phyloP scores from a whole-genome alignment of 2,113 vertebrate genomes.

The Crotalus helleri region DNA sequence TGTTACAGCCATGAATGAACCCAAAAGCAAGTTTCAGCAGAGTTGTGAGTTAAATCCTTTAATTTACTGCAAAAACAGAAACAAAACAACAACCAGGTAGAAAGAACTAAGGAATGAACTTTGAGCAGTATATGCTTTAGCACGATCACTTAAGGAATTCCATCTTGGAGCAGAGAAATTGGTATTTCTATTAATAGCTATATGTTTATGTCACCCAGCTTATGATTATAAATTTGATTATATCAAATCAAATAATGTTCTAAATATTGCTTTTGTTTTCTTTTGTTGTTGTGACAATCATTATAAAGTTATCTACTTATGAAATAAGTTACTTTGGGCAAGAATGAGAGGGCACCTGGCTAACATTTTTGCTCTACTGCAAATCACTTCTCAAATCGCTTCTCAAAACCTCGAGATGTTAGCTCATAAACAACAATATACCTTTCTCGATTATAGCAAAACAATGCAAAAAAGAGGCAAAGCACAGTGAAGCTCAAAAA shows the following conservation, averaged over 20 bases:
- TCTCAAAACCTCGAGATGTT: neutral
- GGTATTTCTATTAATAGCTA: neutral
- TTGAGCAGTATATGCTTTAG: neutral
- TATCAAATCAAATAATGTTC: neutral
- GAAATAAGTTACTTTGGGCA: too few relatives aligned
- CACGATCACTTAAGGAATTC: neutral
- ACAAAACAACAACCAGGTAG: neutral
- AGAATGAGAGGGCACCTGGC: neutral
- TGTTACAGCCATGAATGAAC: neutral
- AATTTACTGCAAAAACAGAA: neutral
- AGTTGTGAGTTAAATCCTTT: neutral
- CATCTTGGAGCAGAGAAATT: neutral
- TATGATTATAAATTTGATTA: neutral
- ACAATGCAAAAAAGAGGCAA: neutral
- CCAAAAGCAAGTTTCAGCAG: neutral
- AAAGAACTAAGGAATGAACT: neutral
- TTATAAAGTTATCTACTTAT: too few relatives aligned
- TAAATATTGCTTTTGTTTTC: neutral
- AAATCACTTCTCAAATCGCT: neutral
- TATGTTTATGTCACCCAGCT: neutral
- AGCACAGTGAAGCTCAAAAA: neutral
- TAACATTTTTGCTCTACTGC: neutral
- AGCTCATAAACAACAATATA: neutral
- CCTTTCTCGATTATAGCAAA: neutral
- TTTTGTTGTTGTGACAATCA: neutral